Conservation (phyloP, 1,140 invertebrate species). For the Listronotus oregonensis region DNA sequence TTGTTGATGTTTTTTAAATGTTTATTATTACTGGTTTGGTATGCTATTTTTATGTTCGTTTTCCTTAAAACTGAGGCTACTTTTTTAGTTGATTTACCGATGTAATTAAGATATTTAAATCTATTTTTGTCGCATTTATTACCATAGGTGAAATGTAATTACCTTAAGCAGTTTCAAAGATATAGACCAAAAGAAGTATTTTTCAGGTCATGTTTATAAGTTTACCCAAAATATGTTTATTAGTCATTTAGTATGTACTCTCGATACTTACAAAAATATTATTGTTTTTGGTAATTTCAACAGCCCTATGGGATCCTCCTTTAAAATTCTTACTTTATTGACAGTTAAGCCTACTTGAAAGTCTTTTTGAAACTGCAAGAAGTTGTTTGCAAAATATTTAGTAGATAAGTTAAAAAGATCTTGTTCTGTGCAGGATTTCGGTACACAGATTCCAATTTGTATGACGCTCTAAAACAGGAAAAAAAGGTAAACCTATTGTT, state of each 20-base stretch:
- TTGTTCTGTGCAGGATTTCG: constrained; percentile 39
- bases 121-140: too few species aligned
- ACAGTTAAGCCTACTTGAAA: constrained; percentile 41
- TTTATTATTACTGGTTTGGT: too few species aligned
- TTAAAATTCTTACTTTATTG: constrained; percentile 35
- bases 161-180: too few species aligned
- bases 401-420: constrained; percentile 38
- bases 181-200: too few species aligned
- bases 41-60: too few species aligned
- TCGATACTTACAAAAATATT: constrained; percentile 37
- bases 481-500: neutral
- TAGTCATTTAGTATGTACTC: neutral
- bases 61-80: too few species aligned
- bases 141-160: too few species aligned
- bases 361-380: constrained; percentile 37
- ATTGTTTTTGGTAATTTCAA: constrained; percentile 40
- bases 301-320: constrained; percentile 31
- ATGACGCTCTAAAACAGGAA: constrained; percentile 39
- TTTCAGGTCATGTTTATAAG: too few species aligned
- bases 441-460: constrained; percentile 47
- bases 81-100: too few species aligned
- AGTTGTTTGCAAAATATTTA: constrained; percentile 34
- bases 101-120: too few species aligned
- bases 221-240: too few species aligned
- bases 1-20: too few species aligned